Evolutionary conservation across 2,113 vertebrate genomes (phyloP).

Genomic region (Corythoichthys haematopterus): DNA sequence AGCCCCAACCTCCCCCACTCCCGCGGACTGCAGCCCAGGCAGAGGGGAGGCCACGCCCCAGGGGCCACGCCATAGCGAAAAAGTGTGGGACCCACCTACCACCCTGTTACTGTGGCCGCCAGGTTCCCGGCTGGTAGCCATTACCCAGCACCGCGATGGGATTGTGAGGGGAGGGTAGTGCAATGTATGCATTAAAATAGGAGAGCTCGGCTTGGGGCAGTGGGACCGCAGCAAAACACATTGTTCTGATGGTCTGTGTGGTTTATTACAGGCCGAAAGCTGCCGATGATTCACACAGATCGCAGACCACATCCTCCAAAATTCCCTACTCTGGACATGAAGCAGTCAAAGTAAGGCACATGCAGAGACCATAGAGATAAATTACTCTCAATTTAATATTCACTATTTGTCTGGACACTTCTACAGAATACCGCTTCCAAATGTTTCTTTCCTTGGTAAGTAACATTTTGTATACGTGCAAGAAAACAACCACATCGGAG

Average conservation of each 20-base stretch:
- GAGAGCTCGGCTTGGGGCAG: too few species aligned
- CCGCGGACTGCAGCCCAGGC: too few species aligned
- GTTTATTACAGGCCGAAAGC: slow-evolving; percentile 35
- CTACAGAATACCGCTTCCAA: slow-evolving; percentile 51
- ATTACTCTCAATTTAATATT: neutral
- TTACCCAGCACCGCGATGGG: too few species aligned
- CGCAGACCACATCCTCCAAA: slow-evolving; percentile 5
- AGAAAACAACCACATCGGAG: neutral
- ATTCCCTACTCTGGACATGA: slow-evolving; percentile 36
- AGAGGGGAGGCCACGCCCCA: too few species aligned
- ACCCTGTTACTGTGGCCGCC: too few species aligned
- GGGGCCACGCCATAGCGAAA: too few species aligned
- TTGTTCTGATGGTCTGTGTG: neutral
- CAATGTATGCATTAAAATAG: too few species aligned
- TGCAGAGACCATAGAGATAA: neutral
- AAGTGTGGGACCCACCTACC: too few species aligned
- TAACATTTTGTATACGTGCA: slow-evolving; percentile 5
- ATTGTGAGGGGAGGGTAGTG: too few species aligned
- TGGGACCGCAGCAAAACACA: neutral
- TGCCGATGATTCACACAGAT: slow-evolving; percentile 21
- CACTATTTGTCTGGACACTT: slow-evolving; percentile 16
- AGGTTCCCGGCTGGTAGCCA: too few species aligned
- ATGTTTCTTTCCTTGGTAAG: slow-evolving; percentile 48
- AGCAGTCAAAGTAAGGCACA: slow-evolving; percentile 52
- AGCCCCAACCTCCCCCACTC: too few species aligned